Percentiles rank a stretch among this genome's conserved stretches.
These are phyloP conservation scores for Beroe forskalii DNA, from an alignment of 37 sponge, comb jelly and placozoan genomes.

Conservation along the genomic window DNA sequence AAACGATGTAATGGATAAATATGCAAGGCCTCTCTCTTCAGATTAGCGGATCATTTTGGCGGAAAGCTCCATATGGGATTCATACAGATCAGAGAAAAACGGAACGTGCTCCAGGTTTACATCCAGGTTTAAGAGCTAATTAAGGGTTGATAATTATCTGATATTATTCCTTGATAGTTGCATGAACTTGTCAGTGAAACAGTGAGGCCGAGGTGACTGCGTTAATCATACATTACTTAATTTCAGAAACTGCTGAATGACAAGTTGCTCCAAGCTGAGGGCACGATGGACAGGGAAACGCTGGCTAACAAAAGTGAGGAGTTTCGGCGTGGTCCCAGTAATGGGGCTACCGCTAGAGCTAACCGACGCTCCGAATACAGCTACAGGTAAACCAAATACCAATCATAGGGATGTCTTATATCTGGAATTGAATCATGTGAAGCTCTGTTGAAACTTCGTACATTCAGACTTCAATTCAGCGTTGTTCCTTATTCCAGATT, in stretches of 20 bases:
- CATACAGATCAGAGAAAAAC: constrained; percentile 90
- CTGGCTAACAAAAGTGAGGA: background rate
- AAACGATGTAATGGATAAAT: no score
- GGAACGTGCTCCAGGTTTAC: constrained; percentile 82
- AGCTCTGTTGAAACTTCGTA: background rate
- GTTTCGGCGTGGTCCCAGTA: background rate
- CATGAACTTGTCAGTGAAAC: no score
- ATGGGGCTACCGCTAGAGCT: background rate
- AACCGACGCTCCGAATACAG: background rate
- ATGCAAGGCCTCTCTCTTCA: no score
- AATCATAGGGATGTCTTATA: background rate
- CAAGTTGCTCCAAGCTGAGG: constrained; percentile 14
- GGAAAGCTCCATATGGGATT: constrained; percentile 98
- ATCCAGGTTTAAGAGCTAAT: no score
- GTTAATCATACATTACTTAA: no score
- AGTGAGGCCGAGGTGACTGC: no score
- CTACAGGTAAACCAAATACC: constrained; percentile 39
- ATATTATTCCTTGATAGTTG: no score
- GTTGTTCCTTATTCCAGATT: background rate
- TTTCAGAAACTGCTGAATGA: constrained; percentile 34
- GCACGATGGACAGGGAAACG: constrained; percentile 35
- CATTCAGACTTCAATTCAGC: background rate
- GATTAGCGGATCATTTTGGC: constrained; percentile 98
- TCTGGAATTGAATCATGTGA: background rate
- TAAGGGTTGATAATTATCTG: no score